A percentile compares a stretch with the other conserved stretches of the same genome.
Conservation (phyloP, 1,140 invertebrate genomes). For the Maconellicoccus hirsutus region DNA sequence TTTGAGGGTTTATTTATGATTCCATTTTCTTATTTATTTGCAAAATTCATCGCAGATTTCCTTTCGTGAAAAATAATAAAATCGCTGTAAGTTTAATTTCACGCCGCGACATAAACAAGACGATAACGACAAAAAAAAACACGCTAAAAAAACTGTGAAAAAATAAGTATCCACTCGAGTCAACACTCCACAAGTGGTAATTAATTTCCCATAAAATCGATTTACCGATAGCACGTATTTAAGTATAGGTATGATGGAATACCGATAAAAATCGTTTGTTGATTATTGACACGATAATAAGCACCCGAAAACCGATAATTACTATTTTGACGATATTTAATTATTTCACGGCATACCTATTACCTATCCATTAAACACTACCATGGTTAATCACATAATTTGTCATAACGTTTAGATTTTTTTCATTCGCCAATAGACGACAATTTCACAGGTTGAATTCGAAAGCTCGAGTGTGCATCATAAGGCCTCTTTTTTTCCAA, state of each 20-base stretch:
- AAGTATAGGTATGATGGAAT: not conserved
- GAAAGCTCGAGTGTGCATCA: no score
- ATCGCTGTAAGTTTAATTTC: no score
- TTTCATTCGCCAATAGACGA: no score
- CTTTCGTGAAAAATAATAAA: no score
- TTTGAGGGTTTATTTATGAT: no score
- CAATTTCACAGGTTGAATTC: no score
- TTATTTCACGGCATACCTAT: not conserved
- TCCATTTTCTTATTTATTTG: no score
- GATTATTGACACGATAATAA: conserved; percentile 4
- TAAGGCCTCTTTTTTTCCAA: no score
- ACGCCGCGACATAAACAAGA: no score
- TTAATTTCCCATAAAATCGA: not conserved
- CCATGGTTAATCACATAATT: not conserved
- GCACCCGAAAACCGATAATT: conserved; percentile 1
- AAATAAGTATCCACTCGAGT: not conserved
- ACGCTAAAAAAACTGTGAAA: no score
- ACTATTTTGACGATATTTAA: conserved; percentile 1
- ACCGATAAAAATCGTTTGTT: not conserved
- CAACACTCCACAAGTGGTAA: not conserved
- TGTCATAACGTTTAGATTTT: not conserved
- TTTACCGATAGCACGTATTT: not conserved
- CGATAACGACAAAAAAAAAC: no score
- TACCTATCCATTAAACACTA: not conserved
- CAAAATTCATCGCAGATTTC: no score